Evolutionary conservation across 2,113 vertebrate genomes (phyloP).

Genomic region (Okapia johnstoni): DNA sequence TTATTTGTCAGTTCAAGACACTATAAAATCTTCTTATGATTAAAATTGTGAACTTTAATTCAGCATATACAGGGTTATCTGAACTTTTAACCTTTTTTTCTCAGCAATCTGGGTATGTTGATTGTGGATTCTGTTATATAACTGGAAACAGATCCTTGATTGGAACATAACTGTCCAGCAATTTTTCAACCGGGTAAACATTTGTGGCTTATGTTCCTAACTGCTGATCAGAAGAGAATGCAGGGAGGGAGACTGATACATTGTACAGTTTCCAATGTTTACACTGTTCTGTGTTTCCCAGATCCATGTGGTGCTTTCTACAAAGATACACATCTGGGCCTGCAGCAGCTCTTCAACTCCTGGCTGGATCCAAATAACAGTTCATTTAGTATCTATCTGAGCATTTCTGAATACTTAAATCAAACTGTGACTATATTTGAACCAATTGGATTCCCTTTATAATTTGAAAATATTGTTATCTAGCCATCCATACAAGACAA

Average conservation of each 20-base stretch:
- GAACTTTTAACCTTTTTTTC: slow-evolving; percentile 40
- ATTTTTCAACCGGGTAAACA: slow-evolving; percentile 56
- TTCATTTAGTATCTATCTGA: not conserved
- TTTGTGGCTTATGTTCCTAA: slow-evolving; percentile 38
- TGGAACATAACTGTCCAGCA: slow-evolving; percentile 47
- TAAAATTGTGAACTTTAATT: slow-evolving; percentile 20
- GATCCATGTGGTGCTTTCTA: not conserved
- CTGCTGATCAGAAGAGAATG: slow-evolving; percentile 49
- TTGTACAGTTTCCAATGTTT: slow-evolving; percentile 29
- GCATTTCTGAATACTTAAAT: slow-evolving; percentile 37
- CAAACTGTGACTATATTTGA: slow-evolving; percentile 33
- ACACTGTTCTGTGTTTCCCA: slow-evolving; percentile 32
- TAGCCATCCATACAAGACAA: not conserved
- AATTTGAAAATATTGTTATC: slow-evolving; percentile 44
- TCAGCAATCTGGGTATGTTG: slow-evolving; percentile 20
- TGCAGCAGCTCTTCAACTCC: not conserved
- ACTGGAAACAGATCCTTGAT: slow-evolving; percentile 64
- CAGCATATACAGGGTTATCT: not conserved
- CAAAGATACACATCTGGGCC: slow-evolving; percentile 12
- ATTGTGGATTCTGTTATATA: slow-evolving; percentile 42
- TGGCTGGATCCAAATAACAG: slow-evolving; percentile 24
- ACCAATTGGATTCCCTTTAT: slow-evolving; percentile 11
- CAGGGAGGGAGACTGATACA: not conserved
- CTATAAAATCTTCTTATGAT: not conserved
- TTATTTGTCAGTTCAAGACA: not conserved